These are phyloP conservation scores for Aramus guarauna DNA, from an alignment of 2,113 vertebrate species.

Conservation along the genomic window DNA sequence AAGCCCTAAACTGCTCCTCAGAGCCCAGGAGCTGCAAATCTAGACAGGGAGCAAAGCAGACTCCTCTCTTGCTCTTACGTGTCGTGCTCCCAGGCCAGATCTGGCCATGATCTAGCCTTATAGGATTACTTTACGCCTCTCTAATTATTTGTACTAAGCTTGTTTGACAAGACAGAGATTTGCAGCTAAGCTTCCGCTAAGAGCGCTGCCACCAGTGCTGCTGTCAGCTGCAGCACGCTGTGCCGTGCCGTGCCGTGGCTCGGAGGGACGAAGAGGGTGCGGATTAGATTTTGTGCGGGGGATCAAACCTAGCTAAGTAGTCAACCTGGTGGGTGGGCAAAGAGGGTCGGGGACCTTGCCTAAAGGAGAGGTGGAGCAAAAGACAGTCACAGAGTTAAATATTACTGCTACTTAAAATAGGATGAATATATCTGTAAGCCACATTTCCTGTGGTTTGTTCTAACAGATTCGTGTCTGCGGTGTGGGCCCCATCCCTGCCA, in stretches of 20 bases:
- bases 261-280: accelerated
- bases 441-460: neutral
- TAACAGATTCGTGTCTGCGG: neutral
- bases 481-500: neutral
- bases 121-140: neutral
- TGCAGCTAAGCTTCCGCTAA: neutral
- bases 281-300: neutral
- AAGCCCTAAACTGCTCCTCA: neutral
- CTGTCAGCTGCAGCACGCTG: neutral
- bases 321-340: neutral
- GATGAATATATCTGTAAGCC: neutral
- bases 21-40: neutral
- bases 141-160: neutral
- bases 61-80: neutral
- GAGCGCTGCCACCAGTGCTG: neutral
- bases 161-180: neutral
- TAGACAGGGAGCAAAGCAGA: neutral
- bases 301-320: neutral
- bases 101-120: neutral
- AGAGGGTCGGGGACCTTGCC: neutral
- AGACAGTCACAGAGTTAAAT: neutral
- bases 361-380: neutral
- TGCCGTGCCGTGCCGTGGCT: neutral
- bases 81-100: accelerated
- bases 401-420: neutral